phyloP scores from a whole-genome alignment of 2,113 vertebrate species.

The Coregonus clupeaformis region DNA sequence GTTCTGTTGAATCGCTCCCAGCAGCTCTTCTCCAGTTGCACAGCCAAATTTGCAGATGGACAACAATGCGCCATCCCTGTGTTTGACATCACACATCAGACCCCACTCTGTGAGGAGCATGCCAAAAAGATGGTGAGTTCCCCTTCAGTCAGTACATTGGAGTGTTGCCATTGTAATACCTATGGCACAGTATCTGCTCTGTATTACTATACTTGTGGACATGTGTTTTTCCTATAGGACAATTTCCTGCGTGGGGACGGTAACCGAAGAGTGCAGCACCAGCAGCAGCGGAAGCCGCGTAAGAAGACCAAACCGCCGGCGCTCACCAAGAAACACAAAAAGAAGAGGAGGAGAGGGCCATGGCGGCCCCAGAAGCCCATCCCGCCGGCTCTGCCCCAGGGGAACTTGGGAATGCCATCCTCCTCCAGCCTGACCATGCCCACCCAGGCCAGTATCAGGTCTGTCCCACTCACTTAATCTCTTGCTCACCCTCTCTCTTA shows the following conservation, averaged over 20 bases:
- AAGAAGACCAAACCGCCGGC: slow-evolving; percentile 99
- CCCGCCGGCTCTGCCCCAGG: slow-evolving; percentile 94
- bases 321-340: slow-evolving; percentile 99
- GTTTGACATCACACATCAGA: slow-evolving; percentile 98
- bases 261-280: slow-evolving; percentile 90
- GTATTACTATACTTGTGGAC: neutral
- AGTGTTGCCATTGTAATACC: neutral
- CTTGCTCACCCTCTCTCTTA: neutral
- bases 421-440: slow-evolving; percentile 86
- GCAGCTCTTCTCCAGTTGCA: slow-evolving; percentile 99
- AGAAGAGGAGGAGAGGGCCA: slow-evolving; percentile 91
- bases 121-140: slow-evolving; percentile 98
- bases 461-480: slow-evolving; percentile 41
- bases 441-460: slow-evolving; percentile 88
- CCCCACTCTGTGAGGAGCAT: slow-evolving; percentile 97
- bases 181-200: too few relatives aligned
- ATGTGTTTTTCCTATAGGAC: slow-evolving; percentile 73
- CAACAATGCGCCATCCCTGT: slow-evolving; percentile 98
- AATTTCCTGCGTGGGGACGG: slow-evolving; percentile 97
- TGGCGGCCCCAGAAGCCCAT: slow-evolving; percentile 98
- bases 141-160: too few relatives aligned
- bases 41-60: slow-evolving; percentile 96
- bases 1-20: slow-evolving; percentile 96
- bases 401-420: slow-evolving; percentile 95
- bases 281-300: slow-evolving; percentile 96